These are phyloP conservation scores for Anthophora plumipes DNA, from an alignment of 2,888 invertebrate genomes.

Conservation along the genomic window DNA sequence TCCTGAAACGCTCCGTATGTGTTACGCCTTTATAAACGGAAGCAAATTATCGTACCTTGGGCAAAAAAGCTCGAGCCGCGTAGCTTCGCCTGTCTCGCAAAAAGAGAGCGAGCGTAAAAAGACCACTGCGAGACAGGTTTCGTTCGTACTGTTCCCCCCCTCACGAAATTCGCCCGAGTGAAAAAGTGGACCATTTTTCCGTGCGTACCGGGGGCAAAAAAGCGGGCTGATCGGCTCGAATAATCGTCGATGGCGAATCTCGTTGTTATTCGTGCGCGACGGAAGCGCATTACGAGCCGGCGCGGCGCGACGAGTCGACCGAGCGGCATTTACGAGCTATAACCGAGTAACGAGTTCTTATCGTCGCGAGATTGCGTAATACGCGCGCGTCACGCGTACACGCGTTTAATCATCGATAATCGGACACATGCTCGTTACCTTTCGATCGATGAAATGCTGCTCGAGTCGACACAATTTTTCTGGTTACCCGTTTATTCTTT, in stretches of 20 bases:
- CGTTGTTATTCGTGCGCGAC: constrained; percentile 15
- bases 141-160: neutral
- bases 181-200: neutral
- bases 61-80: constrained; percentile 24
- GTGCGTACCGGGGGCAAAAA: neutral
- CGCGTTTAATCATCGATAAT: constrained; percentile 9
- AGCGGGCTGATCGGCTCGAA: neutral
- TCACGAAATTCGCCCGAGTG: constrained; percentile 4
- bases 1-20: constrained; percentile 43
- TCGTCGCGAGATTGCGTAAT: constrained; percentile 42
- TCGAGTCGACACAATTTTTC: neutral
- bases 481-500: no score
- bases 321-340: constrained; percentile 46
- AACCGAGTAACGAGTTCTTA: constrained; percentile 41
- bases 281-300: constrained; percentile 12
- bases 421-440: neutral
- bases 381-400: constrained; percentile 13
- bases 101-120: constrained; percentile 17
- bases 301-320: constrained; percentile 34
- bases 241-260: constrained; percentile 12
- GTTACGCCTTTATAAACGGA: constrained; percentile 51
- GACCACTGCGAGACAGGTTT: constrained; percentile 7
- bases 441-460: neutral
- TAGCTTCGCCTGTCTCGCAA: constrained; percentile 6
- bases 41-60: constrained; percentile 43